A percentile compares a stretch with the other conserved stretches of the same genome.
These are phyloP conservation scores for Goniozus legneri DNA, from an alignment of 1,140 invertebrate genomes.

Conservation along the genomic window DNA sequence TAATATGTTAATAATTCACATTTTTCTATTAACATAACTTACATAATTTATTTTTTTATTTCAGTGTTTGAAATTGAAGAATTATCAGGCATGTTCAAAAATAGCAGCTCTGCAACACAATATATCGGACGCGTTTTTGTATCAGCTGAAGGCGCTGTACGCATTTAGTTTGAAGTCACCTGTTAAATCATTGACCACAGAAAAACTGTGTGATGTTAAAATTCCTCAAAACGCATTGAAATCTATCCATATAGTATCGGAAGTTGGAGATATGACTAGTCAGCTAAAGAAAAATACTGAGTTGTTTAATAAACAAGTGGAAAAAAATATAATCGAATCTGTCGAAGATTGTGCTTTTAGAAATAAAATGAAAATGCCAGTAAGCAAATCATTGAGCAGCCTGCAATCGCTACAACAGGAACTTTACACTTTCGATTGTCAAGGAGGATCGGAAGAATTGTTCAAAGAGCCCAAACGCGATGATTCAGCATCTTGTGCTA, in stretches of 20 bases:
- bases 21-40: neutral
- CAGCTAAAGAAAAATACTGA: constrained; percentile 30
- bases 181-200: constrained; percentile 8
- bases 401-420: constrained; percentile 44
- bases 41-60: constrained; percentile 5
- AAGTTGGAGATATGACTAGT: neutral
- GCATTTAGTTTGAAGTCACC: constrained; percentile 18
- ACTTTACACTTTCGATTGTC: constrained; percentile 51
- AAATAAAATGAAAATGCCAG: constrained; percentile 44
- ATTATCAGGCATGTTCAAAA: constrained; percentile 53
- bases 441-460: constrained; percentile 53
- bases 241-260: neutral
- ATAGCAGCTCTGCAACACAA: constrained; percentile 49
- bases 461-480: constrained; percentile 41
- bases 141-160: constrained; percentile 50
- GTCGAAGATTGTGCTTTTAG: constrained; percentile 41
- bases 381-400: constrained; percentile 48
- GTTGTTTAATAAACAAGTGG: constrained; percentile 46
- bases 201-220: constrained; percentile 1
- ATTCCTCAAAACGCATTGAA: neutral
- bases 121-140: constrained; percentile 41
- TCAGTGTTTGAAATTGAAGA: constrained; percentile 44
- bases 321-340: constrained; percentile 45
- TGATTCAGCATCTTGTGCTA: constrained; percentile 21
- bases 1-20: too few relatives aligned